phyloP scores from a whole-genome alignment of 2,888 invertebrate genomes.

The Coleophora deauratella region DNA sequence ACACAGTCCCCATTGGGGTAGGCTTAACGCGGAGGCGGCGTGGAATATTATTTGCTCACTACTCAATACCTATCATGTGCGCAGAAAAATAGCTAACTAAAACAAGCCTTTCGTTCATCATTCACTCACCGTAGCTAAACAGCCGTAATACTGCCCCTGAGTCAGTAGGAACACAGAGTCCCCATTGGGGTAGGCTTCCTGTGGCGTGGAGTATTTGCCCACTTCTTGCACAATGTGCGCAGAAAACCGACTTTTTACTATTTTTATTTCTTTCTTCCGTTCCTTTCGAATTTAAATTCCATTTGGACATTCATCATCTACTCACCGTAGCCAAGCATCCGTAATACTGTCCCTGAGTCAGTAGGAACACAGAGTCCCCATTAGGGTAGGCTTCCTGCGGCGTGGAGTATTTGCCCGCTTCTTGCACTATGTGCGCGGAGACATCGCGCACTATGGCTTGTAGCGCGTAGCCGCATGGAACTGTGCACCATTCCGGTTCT shows the following conservation, averaged over 20 bases:
- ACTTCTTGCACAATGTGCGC: conserved; percentile 29
- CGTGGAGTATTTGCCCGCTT: conserved; percentile 32
- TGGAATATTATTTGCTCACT: conserved; percentile 29
- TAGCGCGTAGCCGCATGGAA: conserved; percentile 77
- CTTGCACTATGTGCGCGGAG: conserved; percentile 26
- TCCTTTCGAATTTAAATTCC: too few species aligned
- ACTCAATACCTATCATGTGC: conserved; percentile 26
- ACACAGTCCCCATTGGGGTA: conserved; percentile 80
- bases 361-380: conserved; percentile 79
- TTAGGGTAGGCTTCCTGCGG: conserved; percentile 76
- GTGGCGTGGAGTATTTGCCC: conserved; percentile 35
- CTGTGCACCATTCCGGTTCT: conserved; percentile 82
- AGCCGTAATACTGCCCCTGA: conserved; percentile 86
- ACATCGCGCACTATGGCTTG: conserved; percentile 74
- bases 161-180: conserved; percentile 82
- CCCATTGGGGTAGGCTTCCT: conserved; percentile 77
- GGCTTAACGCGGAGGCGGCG: conserved; percentile 62
- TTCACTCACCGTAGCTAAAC: conserved; percentile 80
- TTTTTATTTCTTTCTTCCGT: too few species aligned
- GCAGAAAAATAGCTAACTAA: too few species aligned
- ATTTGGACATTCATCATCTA: conserved; percentile 7
- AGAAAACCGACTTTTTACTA: too few species aligned
- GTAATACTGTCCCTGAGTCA: conserved; percentile 86
- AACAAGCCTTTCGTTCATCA: too few species aligned
- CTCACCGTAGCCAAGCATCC: conserved; percentile 85